Evolutionary conservation across 1,140 invertebrate species (phyloP).

Genomic region (Euura lappo): DNA sequence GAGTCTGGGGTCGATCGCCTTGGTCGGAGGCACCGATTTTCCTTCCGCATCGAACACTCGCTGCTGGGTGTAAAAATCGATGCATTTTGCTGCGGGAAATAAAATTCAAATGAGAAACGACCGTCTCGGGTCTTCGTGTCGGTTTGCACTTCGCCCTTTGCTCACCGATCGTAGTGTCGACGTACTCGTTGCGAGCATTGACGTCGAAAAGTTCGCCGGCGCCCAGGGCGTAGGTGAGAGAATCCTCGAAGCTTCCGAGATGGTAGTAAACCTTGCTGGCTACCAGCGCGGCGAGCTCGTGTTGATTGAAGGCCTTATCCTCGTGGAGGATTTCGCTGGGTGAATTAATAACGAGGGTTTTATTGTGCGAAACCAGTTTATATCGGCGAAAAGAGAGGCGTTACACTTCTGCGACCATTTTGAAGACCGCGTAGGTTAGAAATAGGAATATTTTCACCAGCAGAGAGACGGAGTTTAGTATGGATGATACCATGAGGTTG

Average conservation of each 20-base stretch:
- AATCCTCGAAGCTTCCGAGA: conserved; percentile 95
- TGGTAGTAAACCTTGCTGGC: conserved; percentile 99
- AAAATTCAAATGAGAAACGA: conserved; percentile 2
- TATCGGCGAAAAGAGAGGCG: neutral
- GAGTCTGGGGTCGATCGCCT: conserved; percentile 84
- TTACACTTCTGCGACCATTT: neutral
- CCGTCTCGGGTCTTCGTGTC: neutral
- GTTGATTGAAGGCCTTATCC: conserved; percentile 85
- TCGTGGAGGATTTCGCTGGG: conserved; percentile 92
- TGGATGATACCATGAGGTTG: neutral
- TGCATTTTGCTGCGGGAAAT: conserved; percentile 80
- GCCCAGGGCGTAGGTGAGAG: conserved; percentile 90
- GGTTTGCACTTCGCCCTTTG: neutral
- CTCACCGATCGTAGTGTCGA: conserved; percentile 91
- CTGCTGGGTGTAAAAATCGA: conserved; percentile 93
- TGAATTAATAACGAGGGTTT: conserved; percentile 11
- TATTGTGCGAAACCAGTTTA: neutral
- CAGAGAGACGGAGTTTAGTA: neutral
- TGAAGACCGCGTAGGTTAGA: conserved; percentile 10
- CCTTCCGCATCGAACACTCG: conserved; percentile 74
- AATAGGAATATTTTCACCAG: conserved; percentile 10
- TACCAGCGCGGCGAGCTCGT: conserved; percentile 93
- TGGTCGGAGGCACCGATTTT: conserved; percentile 65
- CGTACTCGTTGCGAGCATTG: conserved; percentile 91
- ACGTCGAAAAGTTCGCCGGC: conserved; percentile 95